Conservation (phyloP, 2,888 invertebrate genomes). For the Anoncus sp. region DNA sequence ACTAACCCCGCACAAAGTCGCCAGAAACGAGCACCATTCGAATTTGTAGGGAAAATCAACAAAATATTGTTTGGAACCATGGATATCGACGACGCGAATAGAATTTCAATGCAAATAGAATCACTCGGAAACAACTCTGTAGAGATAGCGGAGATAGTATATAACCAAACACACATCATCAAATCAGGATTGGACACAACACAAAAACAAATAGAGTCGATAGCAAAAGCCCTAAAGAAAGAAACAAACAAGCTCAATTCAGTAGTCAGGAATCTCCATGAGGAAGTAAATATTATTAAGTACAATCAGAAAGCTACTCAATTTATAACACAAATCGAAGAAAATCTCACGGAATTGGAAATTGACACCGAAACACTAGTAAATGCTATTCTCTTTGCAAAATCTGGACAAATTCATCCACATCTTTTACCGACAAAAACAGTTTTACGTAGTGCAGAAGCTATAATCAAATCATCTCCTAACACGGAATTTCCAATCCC, state of each 20-base stretch:
- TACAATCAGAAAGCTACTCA: too few relatives aligned
- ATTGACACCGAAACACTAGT: constrained; percentile 1
- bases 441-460: constrained; percentile 23
- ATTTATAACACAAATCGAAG: not conserved
- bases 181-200: constrained; percentile 38
- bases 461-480: constrained; percentile 3
- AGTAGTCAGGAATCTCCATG: not conserved
- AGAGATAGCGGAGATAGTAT: constrained; percentile 29
- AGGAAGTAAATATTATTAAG: too few relatives aligned
- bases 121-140: constrained; percentile 13
- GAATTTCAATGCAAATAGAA: constrained; percentile 37
- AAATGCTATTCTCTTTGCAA: constrained; percentile 17
- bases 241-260: not conserved
- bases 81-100: constrained; percentile 19
- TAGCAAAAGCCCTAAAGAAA: not conserved
- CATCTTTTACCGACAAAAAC: not conserved
- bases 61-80: constrained; percentile 37
- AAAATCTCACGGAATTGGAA: constrained; percentile 24
- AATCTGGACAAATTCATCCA: constrained; percentile 26
- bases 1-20: not conserved
- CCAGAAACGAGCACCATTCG: constrained; percentile 1
- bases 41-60: constrained; percentile 19
- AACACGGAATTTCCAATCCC: constrained; percentile 41
- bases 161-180: constrained; percentile 50
- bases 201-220: constrained; percentile 15